Evolutionary conservation across 2,888 invertebrate genomes (phyloP).

Genomic region (Cephonodes hylas): DNA sequence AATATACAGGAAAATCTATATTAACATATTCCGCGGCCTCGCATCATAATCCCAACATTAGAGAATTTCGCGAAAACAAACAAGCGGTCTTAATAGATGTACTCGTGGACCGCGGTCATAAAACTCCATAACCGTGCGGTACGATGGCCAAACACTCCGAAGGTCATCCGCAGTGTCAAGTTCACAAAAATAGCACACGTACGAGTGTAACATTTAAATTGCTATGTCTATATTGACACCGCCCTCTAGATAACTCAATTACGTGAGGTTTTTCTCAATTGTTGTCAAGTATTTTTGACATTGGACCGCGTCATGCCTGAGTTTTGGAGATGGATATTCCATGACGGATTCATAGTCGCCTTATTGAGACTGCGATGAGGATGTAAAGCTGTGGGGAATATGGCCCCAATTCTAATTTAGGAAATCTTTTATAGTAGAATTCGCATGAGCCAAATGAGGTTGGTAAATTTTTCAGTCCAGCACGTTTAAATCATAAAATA

Average conservation of each 20-base stretch:
- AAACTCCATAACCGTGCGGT: slow-evolving; percentile 7
- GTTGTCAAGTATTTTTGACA: neutral
- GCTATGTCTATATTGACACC: slow-evolving; percentile 2
- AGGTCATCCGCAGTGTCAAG: slow-evolving; percentile 22
- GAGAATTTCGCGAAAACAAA: neutral
- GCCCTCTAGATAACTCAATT: neutral
- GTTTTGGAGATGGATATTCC: no score
- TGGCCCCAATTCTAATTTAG: no score
- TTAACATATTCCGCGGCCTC: neutral
- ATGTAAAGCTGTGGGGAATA: no score
- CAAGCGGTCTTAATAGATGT: neutral
- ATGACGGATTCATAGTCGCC: no score
- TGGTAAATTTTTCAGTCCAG: no score
- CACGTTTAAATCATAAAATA: no score
- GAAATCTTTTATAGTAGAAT: no score
- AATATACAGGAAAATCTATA: no score
- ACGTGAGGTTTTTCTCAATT: neutral
- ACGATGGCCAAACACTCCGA: slow-evolving; percentile 19
- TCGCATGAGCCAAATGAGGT: no score
- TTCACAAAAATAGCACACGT: slow-evolving; percentile 18
- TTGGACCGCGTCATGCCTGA: neutral
- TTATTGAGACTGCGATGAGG: no score
- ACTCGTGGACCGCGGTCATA: neutral
- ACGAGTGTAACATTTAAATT: slow-evolving; percentile 13
- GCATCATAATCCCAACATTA: neutral